These are phyloP conservation scores for Sitobion miscanthi DNA, from an alignment of 1,140 invertebrate genomes.

Conservation along the genomic window DNA sequence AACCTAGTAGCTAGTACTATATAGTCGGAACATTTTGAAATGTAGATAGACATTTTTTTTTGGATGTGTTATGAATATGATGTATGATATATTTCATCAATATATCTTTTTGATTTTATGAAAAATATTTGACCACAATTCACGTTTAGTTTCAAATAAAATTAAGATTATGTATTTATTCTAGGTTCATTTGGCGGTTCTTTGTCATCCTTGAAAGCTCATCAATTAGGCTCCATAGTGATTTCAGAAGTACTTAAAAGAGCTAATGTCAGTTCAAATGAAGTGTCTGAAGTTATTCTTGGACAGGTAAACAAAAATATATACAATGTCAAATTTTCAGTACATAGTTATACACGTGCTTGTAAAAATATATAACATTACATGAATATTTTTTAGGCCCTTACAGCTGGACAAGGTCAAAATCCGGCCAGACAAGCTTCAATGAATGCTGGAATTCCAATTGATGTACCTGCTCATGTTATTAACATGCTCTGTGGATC, in stretches of 20 bases:
- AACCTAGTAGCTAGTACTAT: neutral
- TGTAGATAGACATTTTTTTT: neutral
- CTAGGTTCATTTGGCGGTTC: slow-evolving; percentile 75
- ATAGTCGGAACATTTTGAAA: neutral
- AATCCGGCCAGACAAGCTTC: slow-evolving; percentile 86
- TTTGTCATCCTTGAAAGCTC: slow-evolving; percentile 72
- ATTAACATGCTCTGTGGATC: slow-evolving; percentile 89
- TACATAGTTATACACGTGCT: neutral
- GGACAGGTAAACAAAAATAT: slow-evolving; percentile 72
- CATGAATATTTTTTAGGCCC: slow-evolving; percentile 64
- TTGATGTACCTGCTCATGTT: slow-evolving; percentile 74
- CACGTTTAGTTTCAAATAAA: neutral
- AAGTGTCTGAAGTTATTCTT: slow-evolving; percentile 85
- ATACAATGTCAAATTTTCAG: neutral
- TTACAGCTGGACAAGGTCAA: slow-evolving; percentile 79
- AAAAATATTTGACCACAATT: neutral
- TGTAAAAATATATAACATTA: neutral
- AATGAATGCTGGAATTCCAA: slow-evolving; percentile 78
- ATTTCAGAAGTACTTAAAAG: slow-evolving; percentile 76
- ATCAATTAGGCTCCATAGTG: slow-evolving; percentile 77
- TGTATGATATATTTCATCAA: neutral
- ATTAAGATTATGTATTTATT: neutral
- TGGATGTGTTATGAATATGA: neutral
- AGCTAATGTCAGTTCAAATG: slow-evolving; percentile 68
- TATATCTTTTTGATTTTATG: neutral